These are phyloP conservation scores for Pocillopora verrucosa DNA, from an alignment of 64 coral and sea anemone genomes.

Conservation along the genomic window DNA sequence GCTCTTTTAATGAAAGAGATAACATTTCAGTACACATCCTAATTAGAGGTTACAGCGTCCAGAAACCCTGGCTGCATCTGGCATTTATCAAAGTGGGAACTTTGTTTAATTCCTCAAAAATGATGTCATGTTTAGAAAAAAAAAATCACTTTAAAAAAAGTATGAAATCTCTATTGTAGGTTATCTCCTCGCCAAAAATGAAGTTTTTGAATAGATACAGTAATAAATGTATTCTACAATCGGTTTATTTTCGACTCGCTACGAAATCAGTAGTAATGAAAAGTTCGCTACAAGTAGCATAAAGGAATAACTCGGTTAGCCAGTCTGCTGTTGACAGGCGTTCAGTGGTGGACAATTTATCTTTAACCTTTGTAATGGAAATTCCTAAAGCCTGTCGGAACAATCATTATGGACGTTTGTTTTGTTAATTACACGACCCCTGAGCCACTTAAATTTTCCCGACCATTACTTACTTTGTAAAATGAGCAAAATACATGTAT, in stretches of 20 bases:
- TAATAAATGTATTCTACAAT: background rate
- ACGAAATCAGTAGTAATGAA: too few species aligned
- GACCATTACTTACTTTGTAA: too few species aligned
- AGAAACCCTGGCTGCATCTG: background rate
- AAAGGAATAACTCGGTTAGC: too few species aligned
- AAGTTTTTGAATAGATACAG: background rate
- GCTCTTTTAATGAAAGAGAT: background rate
- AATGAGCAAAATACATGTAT: too few species aligned
- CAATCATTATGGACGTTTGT: too few species aligned
- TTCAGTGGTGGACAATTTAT: too few species aligned
- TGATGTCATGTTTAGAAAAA: constrained; percentile 8
- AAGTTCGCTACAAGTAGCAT: too few species aligned
- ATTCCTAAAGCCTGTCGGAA: too few species aligned
- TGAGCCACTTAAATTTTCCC: too few species aligned
- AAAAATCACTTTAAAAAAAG: background rate
- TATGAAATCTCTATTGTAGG: background rate
- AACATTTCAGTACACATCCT: background rate
- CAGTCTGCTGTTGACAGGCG: too few species aligned
- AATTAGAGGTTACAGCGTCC: background rate
- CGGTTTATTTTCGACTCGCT: background rate
- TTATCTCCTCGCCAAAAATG: background rate
- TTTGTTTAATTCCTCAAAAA: constrained; percentile 10
- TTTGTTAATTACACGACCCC: too few species aligned
- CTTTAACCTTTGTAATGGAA: too few species aligned
- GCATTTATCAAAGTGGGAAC: background rate